A percentile compares a stretch with the other conserved stretches of the same genome.
phyloP scores from a whole-genome alignment of 2,797 vertebrate species.

The Syngnathus acus region DNA sequence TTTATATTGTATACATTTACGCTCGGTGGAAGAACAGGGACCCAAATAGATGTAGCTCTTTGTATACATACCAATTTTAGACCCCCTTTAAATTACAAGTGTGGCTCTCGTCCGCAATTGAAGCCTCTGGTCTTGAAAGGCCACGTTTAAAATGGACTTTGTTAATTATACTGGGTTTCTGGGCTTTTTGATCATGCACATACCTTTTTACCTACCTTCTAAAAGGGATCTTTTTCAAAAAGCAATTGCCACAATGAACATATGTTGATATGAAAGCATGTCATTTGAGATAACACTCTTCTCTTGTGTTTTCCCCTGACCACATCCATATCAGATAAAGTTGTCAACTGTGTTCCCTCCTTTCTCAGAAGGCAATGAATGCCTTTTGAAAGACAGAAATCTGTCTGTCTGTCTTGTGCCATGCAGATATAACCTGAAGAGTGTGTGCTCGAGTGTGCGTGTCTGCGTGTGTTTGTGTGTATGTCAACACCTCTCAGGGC shows the following conservation, averaged over 20 bases:
- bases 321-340: constrained; percentile 72
- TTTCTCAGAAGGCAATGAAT: constrained; percentile 29
- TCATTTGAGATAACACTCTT: constrained; percentile 61
- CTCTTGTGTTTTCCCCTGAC: constrained; percentile 57
- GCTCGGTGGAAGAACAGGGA: no score
- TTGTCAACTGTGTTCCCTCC: constrained; percentile 53
- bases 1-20: no score
- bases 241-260: constrained; percentile 37
- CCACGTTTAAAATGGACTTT: no score
- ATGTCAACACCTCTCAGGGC: constrained; percentile 46
- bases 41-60: no score
- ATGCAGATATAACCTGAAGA: constrained; percentile 33
- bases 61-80: no score
- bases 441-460: constrained; percentile 1
- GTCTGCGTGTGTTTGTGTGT: neutral
- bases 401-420: constrained; percentile 11
- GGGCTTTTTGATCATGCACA: constrained; percentile 21
- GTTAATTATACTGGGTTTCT: neutral
- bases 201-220: constrained; percentile 34
- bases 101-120: no score
- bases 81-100: no score
- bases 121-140: no score
- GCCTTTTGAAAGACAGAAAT: constrained; percentile 36
- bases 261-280: constrained; percentile 43
- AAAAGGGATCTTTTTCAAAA: no score